A percentile compares a stretch with the other conserved stretches of the same genome.
Conservation (phyloP, 2,888 invertebrate species). For the Nemotelus pantherinus region DNA sequence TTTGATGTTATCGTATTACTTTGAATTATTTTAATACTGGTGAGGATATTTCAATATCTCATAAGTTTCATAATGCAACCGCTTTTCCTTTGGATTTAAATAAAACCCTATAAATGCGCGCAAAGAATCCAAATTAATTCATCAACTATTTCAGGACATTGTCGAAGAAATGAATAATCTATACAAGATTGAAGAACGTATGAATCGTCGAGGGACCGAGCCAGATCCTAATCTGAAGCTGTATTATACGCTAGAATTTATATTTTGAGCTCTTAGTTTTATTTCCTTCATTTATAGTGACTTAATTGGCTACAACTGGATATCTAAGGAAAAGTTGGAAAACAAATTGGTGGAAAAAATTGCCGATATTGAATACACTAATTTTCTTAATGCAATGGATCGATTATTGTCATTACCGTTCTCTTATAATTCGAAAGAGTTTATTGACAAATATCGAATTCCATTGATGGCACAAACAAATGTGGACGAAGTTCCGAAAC, state of each 20-base stretch:
- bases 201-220: conserved; percentile 70
- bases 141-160: conserved; percentile 68
- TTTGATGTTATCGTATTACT: too few species aligned
- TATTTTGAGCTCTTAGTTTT: conserved; percentile 52
- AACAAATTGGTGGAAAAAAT: conserved; percentile 73
- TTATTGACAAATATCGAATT: conserved; percentile 77
- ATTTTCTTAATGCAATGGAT: conserved; percentile 77
- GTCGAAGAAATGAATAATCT: conserved; percentile 74
- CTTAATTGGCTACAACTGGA: conserved; percentile 71
- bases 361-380: conserved; percentile 75
- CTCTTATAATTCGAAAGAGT: conserved; percentile 75
- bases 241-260: conserved; percentile 59
- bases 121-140: conserved; percentile 46
- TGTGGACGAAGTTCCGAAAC: conserved; percentile 73
- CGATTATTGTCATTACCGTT: conserved; percentile 77
- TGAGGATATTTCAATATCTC: too few species aligned
- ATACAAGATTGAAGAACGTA: conserved; percentile 76
- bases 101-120: neutral
- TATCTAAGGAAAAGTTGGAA: conserved; percentile 74
- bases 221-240: conserved; percentile 71
- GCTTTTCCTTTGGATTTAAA: too few species aligned
- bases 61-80: too few species aligned
- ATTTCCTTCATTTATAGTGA: conserved; percentile 63
- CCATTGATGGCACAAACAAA: conserved; percentile 69
- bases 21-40: too few species aligned